Evolutionary conservation across 2,888 invertebrate genomes (phyloP).

Genomic region (Luperina testacea): DNA sequence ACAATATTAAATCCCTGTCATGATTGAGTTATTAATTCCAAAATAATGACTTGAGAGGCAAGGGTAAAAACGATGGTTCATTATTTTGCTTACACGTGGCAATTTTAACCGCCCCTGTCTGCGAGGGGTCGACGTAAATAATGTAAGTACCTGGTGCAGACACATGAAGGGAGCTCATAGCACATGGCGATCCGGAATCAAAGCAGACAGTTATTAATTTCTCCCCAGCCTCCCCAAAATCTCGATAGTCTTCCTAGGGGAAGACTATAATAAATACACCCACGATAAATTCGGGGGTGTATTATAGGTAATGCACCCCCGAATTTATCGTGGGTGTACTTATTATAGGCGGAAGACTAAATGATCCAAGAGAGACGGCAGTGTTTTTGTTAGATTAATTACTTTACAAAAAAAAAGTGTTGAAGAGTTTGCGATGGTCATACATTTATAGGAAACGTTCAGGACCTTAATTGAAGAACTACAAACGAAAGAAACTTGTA

Average conservation of each 20-base stretch:
- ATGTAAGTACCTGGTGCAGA: slow-evolving; percentile 4
- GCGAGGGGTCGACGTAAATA: slow-evolving; percentile 5
- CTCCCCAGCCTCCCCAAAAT: neutral
- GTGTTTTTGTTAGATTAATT: neutral
- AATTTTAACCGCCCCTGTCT: neutral
- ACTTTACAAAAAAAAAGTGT: too few species aligned
- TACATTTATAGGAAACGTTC: neutral
- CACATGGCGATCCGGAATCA: neutral
- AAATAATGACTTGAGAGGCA: slow-evolving; percentile 3
- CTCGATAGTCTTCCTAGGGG: too few species aligned
- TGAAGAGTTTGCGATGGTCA: neutral
- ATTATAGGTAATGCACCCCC: too few species aligned
- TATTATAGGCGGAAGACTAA: neutral
- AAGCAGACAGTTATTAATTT: neutral
- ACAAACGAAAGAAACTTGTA: neutral
- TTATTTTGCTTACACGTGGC: slow-evolving; percentile 13
- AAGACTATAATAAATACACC: too few species aligned
- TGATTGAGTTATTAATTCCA: neutral
- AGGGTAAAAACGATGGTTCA: neutral
- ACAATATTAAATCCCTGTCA: slow-evolving; percentile 1
- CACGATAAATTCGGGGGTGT: too few species aligned
- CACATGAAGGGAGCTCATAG: slow-evolving; percentile 1
- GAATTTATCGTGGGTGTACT: neutral
- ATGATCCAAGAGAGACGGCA: neutral
- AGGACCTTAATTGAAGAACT: neutral